Evolutionary conservation across 2,797 vertebrate genomes (phyloP), one percentile per base, ranked within the genome.

Genomic region (Cheirogaleus major): DNA sequence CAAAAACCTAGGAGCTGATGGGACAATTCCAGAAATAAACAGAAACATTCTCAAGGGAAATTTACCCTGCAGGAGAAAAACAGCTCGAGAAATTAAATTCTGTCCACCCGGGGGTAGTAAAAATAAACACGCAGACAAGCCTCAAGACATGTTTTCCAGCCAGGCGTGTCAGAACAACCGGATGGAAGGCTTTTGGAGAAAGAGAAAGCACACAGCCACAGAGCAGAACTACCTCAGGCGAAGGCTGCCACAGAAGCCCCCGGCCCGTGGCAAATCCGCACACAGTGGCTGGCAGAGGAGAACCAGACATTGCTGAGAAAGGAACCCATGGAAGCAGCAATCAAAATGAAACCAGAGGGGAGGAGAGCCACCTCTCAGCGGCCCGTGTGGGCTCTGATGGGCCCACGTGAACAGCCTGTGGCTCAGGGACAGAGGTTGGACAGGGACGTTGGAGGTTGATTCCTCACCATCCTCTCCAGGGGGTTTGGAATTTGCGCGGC

Each of bases 391-490:
- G 50, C 63, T 22, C 15, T 5, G 50, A 48, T 0, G 2, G 27
- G 30, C 65, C 35, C 22, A 25, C 0, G 0, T 4, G 41, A 65
- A 2, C 0, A 27, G 50, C 32, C 32, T 8, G 0, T 4, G 43
- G 23, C 43, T 18, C 11, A 2, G 81, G 59, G 0, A 25, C 18
- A 3, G 35, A 50, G 43, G 32, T 5, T 0, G 23, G 23, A 17
- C 4, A 1, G 14, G 0, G 18, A 23, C 0, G 1, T 2, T 0
- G 38, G 9, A 27, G 20, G 45, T 0, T 1, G 69, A 0, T 1
- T 7, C 83, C 95, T 99, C 98, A 99, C 99, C 99, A 99, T 99
- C 41, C 99, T 99, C 88, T 99, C 98, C 93, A 99, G 99, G 0
- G 99, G 98, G 95, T 99, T 99, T 23, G 98, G 98, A 0, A 99